Percentiles rank a stretch among this genome's conserved stretches.
Evolutionary conservation across 1,140 invertebrate species (phyloP).

Genomic region (Zaprionus taronus): DNA sequence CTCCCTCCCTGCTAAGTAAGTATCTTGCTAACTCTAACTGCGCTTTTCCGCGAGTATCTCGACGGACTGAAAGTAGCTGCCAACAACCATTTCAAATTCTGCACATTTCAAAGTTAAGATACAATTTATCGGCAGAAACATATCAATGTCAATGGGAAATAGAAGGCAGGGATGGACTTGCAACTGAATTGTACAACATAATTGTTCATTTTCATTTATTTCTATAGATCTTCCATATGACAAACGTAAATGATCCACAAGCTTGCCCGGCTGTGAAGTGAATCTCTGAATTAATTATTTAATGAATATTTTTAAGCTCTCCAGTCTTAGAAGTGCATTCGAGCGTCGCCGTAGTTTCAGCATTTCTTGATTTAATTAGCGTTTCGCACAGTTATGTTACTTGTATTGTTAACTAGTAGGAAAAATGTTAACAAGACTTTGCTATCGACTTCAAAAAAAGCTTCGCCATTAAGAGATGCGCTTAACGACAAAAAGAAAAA

Average conservation of each 20-base stretch:
- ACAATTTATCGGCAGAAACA: background rate
- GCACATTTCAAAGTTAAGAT: background rate
- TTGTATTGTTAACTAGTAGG: slow-evolving; percentile 6
- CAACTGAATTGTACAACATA: fast-evolving
- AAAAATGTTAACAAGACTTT: slow-evolving; percentile 28
- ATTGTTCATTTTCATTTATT: background rate
- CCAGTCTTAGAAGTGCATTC: background rate
- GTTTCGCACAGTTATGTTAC: slow-evolving; percentile 19
- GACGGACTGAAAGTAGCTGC: background rate
- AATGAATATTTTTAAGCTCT: background rate
- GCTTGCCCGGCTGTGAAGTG: too few species aligned
- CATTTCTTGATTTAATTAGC: slow-evolving; percentile 31
- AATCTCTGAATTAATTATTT: too few species aligned
- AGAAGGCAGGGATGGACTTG: background rate
- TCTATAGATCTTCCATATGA: background rate
- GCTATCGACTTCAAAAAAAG: slow-evolving; percentile 8
- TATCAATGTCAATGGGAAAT: background rate
- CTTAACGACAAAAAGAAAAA: background rate
- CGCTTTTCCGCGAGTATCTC: background rate
- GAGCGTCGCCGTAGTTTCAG: background rate
- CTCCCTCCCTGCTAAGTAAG: background rate
- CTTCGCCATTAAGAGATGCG: background rate
- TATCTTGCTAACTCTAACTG: slow-evolving; percentile 17
- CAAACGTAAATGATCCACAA: too few species aligned
- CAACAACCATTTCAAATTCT: background rate